Conservation (phyloP, 2,797 vertebrate species). For the Erpetoichthys calabaricus region DNA sequence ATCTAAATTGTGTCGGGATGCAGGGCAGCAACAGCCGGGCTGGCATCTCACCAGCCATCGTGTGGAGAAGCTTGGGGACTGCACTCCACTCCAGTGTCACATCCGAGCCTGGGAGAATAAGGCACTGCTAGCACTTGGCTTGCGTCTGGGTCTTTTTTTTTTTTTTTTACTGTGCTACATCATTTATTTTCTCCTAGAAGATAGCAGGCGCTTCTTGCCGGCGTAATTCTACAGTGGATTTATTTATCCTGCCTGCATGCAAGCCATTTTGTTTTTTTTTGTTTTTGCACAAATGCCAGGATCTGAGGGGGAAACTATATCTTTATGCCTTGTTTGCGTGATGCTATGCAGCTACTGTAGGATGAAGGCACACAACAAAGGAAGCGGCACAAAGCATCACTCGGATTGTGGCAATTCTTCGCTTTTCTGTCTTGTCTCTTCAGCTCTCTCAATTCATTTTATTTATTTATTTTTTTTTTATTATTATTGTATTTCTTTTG, state of each 20-base stretch:
- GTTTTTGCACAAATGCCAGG: too few relatives aligned
- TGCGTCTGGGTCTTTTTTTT: too few relatives aligned
- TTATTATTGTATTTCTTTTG: slow-evolving; percentile 27
- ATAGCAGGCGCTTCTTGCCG: too few relatives aligned
- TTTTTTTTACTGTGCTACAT: neutral
- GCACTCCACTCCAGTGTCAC: slow-evolving; percentile 36
- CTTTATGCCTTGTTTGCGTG: too few relatives aligned
- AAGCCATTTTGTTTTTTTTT: too few relatives aligned
- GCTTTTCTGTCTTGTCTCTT: slow-evolving; percentile 12
- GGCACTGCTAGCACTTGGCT: slow-evolving; percentile 13
- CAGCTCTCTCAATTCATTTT: slow-evolving; percentile 15
- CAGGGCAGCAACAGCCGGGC: slow-evolving; percentile 49
- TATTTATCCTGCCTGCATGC: too few relatives aligned
- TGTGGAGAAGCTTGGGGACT: slow-evolving; percentile 46
- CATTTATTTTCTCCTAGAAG: too few relatives aligned
- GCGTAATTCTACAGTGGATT: too few relatives aligned
- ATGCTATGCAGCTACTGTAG: slow-evolving; percentile 36
- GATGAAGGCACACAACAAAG: slow-evolving; percentile 46
- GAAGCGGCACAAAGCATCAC: slow-evolving; percentile 39
- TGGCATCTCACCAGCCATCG: slow-evolving; percentile 52
- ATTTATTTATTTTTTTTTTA: slow-evolving; percentile 22
- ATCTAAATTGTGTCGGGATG: slow-evolving; percentile 62
- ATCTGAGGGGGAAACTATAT: too few relatives aligned
- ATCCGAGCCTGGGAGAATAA: slow-evolving; percentile 36
- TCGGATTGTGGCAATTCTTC: slow-evolving; percentile 33